Evolutionary conservation across 1,140 invertebrate genomes (phyloP).

Genomic region (Monochamus saltuarius): DNA sequence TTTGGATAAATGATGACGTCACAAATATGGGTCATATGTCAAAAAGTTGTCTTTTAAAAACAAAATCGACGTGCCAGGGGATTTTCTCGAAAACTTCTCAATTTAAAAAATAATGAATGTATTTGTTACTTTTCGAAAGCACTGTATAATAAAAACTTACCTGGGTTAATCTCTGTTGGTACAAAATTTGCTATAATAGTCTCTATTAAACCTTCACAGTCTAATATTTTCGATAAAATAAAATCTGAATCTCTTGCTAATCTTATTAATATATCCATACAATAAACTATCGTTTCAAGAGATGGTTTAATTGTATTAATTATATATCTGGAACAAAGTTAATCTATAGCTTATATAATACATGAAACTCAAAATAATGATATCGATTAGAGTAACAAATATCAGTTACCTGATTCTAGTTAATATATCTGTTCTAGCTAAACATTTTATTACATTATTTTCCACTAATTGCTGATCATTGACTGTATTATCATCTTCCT

Average conservation of each 20-base stretch:
- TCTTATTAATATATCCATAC: conserved; percentile 70
- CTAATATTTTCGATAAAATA: conserved; percentile 59
- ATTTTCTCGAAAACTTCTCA: too few relatives aligned
- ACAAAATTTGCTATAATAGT: conserved; percentile 62
- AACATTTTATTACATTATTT: conserved; percentile 70
- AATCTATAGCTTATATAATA: not conserved
- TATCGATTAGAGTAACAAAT: not conserved
- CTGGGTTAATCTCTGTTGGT: conserved; percentile 44
- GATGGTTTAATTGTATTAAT: conserved; percentile 64
- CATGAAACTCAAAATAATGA: not conserved
- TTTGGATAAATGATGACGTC: too few relatives aligned
- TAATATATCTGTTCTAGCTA: conserved; percentile 76
- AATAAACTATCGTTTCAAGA: conserved; percentile 64
- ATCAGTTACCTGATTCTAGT: conserved; percentile 61
- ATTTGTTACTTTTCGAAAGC: too few relatives aligned
- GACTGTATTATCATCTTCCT: conserved; percentile 65
- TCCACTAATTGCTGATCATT: conserved; percentile 84
- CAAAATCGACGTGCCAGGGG: too few relatives aligned
- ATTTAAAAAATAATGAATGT: too few relatives aligned
- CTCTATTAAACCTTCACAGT: conserved; percentile 59
- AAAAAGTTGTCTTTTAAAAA: too few relatives aligned
- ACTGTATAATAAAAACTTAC: conserved; percentile 13
- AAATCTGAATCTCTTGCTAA: conserved; percentile 67
- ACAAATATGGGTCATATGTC: too few relatives aligned
- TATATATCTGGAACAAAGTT: conserved; percentile 61